phyloP scores from a whole-genome alignment of 2,888 invertebrate species.

The Diarsia dahlii region DNA sequence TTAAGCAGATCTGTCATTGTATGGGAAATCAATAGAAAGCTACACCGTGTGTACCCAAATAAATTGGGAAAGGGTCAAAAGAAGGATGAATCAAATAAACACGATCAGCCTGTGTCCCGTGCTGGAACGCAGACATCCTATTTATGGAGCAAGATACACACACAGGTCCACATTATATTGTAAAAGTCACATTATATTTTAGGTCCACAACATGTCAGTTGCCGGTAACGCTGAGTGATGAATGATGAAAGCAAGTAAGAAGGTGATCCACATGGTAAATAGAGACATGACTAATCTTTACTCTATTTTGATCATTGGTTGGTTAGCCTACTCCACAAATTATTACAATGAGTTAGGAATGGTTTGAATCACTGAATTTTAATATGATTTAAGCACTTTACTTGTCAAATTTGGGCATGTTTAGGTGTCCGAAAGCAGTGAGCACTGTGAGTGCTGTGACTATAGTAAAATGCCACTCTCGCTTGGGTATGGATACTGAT shows the following conservation, averaged over 20 bases:
- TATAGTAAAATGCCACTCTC: not conserved
- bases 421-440: not conserved
- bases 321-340: not conserved
- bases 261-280: too few relatives aligned
- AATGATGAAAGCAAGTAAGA: too few relatives aligned
- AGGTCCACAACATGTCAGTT: too few relatives aligned
- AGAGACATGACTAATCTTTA: not conserved
- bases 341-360: not conserved
- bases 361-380: not conserved
- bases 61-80: not conserved
- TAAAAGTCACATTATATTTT: too few relatives aligned
- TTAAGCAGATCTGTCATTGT: too few relatives aligned
- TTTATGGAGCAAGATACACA: not conserved
- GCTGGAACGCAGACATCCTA: not conserved
- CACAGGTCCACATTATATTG: too few relatives aligned
- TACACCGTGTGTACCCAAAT: not conserved
- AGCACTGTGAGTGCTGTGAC: not conserved
- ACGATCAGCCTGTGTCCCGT: not conserved
- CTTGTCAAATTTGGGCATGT: not conserved
- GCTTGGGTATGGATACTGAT: not conserved
- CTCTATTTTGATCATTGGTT: not conserved
- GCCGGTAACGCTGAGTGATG: too few relatives aligned
- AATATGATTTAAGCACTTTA: not conserved
- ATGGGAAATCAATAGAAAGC: too few relatives aligned
- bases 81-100: not conserved